phyloP scores from a whole-genome alignment of 2,797 vertebrate genomes.

The Sebastes trivittatus region DNA sequence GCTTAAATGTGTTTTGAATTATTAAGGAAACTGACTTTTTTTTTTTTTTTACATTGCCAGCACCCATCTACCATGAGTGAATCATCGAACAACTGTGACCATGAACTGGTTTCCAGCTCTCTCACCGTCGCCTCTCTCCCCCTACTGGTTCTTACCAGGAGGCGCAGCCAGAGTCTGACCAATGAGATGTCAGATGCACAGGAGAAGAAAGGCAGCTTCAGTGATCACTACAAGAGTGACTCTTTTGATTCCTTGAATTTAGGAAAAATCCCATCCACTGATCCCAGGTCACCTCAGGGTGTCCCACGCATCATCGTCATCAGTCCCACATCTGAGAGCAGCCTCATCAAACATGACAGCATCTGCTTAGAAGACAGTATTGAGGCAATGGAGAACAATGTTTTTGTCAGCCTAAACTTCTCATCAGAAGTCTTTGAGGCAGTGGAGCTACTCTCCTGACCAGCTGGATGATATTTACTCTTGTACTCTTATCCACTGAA shows the following conservation, averaged over 20 bases:
- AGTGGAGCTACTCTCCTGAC: slow-evolving; percentile 78
- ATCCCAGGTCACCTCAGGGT: slow-evolving; percentile 7
- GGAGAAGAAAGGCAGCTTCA: not conserved
- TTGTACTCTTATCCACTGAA: not conserved
- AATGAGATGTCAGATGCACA: slow-evolving; percentile 21
- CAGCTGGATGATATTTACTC: not conserved
- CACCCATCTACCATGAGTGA: slow-evolving; percentile 42
- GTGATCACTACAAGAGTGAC: slow-evolving; percentile 35
- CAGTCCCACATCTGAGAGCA: slow-evolving; percentile 85
- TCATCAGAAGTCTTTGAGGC: slow-evolving; percentile 84
- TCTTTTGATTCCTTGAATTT: slow-evolving; percentile 56
- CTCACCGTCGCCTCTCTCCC: slow-evolving; percentile 76
- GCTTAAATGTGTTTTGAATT: not conserved
- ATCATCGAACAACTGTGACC: slow-evolving; percentile 55
- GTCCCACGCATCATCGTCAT: slow-evolving; percentile 84
- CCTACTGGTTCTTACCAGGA: slow-evolving; percentile 61
- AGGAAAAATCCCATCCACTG: not conserved
- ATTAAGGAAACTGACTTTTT: not conserved
- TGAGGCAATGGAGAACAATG: slow-evolving; percentile 51
- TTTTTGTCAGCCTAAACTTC: slow-evolving; percentile 75
- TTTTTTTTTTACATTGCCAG: slow-evolving; percentile 39
- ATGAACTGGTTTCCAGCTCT: slow-evolving; percentile 75
- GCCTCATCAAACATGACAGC: slow-evolving; percentile 68
- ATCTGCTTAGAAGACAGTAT: slow-evolving; percentile 45
- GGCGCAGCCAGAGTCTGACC: slow-evolving; percentile 68